Evolutionary conservation across 2,797 vertebrate species (phyloP), one percentile per base, ranked within the genome.

Genomic region (Paguma larvata): DNA sequence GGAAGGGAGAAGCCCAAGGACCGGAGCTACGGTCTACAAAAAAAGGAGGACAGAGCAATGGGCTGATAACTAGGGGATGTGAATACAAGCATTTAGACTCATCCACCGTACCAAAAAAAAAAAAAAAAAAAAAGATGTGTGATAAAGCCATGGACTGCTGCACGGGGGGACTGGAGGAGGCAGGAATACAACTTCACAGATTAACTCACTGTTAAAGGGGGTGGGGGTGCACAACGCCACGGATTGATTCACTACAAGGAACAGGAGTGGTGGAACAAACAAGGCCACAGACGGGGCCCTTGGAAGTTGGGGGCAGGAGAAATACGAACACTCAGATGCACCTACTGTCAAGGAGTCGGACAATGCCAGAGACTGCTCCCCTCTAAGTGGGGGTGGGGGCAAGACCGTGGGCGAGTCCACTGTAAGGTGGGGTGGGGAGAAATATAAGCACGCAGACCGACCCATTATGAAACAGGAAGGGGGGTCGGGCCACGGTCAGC

Each of bases 371-470:
- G n/a, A 79, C 85, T 70, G 56, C 77, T 88, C 91, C 68, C 75
- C 88, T 90, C 1, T 89, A 86, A 96, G 87, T 80, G 46, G 75
- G 41, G 78, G 53, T 83, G 14, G 46, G 72, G 53, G 53, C 67
- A 91, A 96, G 93, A 95, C 63, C 89, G 91, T 3, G 84, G 97
- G 95, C 83, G 93, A 94, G 79, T 96, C 96, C 95, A 98, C 86
- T 86, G 51, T 82, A 97, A 96, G 46, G 92, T 94, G 44, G 48
- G 93, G 59, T 95, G 89, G 89, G 75, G 86, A 95, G 41, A 95
- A 96, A 93, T 77, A 68, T 56, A 95, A 95, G 53, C 95, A 73
- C 67, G 68, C 85, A 94, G 87, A 92, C 68, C 4, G 30, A 96
- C 89, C 97, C 95, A 96, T 96, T 96, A 82, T 56, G 89, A 89